These are phyloP conservation scores for Sebastes itinus DNA, from an alignment of 2,797 vertebrate species.

Conservation along the genomic window DNA sequence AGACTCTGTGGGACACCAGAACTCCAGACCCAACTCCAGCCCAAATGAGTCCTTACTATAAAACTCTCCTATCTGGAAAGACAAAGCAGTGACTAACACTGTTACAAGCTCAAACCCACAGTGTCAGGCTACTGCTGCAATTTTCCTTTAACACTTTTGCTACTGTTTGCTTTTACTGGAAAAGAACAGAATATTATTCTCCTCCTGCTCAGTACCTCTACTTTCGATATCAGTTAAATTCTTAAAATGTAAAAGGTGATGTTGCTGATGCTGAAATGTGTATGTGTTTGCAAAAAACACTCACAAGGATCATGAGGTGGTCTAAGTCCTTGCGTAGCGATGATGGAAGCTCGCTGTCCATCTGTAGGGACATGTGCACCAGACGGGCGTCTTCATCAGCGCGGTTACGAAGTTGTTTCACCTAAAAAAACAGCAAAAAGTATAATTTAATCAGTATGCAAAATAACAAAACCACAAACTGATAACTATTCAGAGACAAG, in stretches of 20 bases:
- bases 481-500: not conserved
- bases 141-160: not conserved
- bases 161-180: not conserved
- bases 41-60: slow-evolving; percentile 92
- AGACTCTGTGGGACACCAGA: slow-evolving; percentile 96
- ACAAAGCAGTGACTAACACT: not conserved
- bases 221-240: not conserved
- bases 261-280: no score
- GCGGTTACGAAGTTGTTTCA: slow-evolving; percentile 96
- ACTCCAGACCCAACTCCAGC: slow-evolving; percentile 94
- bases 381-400: slow-evolving; percentile 97
- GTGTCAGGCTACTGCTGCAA: not conserved
- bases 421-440: slow-evolving; percentile 73
- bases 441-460: not conserved
- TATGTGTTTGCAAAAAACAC: slow-evolving; percentile 1
- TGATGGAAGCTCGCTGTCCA: slow-evolving; percentile 93
- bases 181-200: not conserved
- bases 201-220: not conserved
- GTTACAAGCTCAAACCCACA: not conserved
- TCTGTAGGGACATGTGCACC: slow-evolving; percentile 96
- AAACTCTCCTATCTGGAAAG: slow-evolving; percentile 90
- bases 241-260: not conserved
- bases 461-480: not conserved
- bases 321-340: slow-evolving; percentile 92
- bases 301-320: slow-evolving; percentile 93